Base-by-base conservation (phyloP, 1,140 invertebrate genomes). In the Ostrea edulis region DNA sequence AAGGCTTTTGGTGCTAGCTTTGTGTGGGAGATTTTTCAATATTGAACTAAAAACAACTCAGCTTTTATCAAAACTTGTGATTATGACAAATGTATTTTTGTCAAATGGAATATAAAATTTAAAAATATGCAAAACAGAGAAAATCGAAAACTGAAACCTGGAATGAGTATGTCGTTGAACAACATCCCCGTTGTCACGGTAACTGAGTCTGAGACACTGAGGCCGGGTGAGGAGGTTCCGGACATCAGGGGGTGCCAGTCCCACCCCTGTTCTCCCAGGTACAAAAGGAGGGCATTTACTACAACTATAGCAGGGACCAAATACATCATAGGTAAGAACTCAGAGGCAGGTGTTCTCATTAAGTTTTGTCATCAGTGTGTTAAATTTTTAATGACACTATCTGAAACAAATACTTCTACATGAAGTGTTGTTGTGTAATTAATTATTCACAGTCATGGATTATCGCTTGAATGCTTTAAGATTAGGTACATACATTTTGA, bases 261-360 rank as follows among this genome's bases (percentile, higher is more conserved):
- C 52, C 90, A 91, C 52, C 91, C 92, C 0, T 90, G 92, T 55
- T 92, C 92, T 14, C 92, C 92, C 3, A 20, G 77, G 17, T 44
- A 90, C 14, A 90, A 88, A 85, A 84, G 92, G 82, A 84, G 90
- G 86, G 92, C 92, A 17, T 93, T 93, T 54, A 91, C 90, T 1
- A 93, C 92, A 3, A 89, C 90, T 87, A 91, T 92, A 55, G 90
- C 89, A 14, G 91, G 91, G 12, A 93, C 91, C 65, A 85, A 91
- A 71, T 93, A 92, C 71, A 89, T 93, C n/a, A 93, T 93, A 90
- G 92, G 92, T 93, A 91, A 86, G 68, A 86, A 44, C n/a, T 7
- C n/a, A 62, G 14, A 55, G 2, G 8, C 14, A 44, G 35, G 35
- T 44, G 1, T 5, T 44, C 35, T 44, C 35, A 44, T 44, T 5